Evolutionary conservation across 2,888 invertebrate genomes (phyloP).

Genomic region (Meloe dianella): DNA sequence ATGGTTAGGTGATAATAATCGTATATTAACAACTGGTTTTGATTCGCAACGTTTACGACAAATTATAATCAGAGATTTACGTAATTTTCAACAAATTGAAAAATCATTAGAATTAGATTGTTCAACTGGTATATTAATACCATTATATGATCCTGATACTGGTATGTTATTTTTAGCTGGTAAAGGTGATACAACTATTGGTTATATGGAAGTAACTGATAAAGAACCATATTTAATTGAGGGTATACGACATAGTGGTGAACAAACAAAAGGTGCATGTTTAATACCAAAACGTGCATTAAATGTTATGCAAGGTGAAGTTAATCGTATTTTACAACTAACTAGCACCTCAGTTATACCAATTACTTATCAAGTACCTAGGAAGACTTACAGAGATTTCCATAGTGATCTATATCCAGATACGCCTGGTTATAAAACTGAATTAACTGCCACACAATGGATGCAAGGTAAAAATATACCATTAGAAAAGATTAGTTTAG

Average conservation of each 20-base stretch:
- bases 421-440: slow-evolving; percentile 80
- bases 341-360: slow-evolving; percentile 88
- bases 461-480: slow-evolving; percentile 75
- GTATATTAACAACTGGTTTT: slow-evolving; percentile 89
- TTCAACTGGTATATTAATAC: slow-evolving; percentile 90
- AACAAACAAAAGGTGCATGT: slow-evolving; percentile 94
- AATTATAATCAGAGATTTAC: slow-evolving; percentile 85
- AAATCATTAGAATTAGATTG: slow-evolving; percentile 83
- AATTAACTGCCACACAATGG: slow-evolving; percentile 84
- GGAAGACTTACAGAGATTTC: slow-evolving; percentile 74
- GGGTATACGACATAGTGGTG: slow-evolving; percentile 86
- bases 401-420: slow-evolving; percentile 95
- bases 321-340: slow-evolving; percentile 87
- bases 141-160: slow-evolving; percentile 91
- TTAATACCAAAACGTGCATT: slow-evolving; percentile 90
- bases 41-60: slow-evolving; percentile 86
- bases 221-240: slow-evolving; percentile 89
- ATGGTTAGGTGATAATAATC: slow-evolving; percentile 86
- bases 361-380: slow-evolving; percentile 81
- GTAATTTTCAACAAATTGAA: slow-evolving; percentile 78
- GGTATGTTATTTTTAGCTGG: slow-evolving; percentile 95
- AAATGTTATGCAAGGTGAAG: slow-evolving; percentile 97
- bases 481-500: slow-evolving; percentile 82
- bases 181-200: slow-evolving; percentile 91
- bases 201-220: slow-evolving; percentile 89